Percentiles rank a stretch among this genome's conserved stretches.
Evolutionary conservation across 2,888 invertebrate species (phyloP).

Genomic region (Crepidodera aurea): DNA sequence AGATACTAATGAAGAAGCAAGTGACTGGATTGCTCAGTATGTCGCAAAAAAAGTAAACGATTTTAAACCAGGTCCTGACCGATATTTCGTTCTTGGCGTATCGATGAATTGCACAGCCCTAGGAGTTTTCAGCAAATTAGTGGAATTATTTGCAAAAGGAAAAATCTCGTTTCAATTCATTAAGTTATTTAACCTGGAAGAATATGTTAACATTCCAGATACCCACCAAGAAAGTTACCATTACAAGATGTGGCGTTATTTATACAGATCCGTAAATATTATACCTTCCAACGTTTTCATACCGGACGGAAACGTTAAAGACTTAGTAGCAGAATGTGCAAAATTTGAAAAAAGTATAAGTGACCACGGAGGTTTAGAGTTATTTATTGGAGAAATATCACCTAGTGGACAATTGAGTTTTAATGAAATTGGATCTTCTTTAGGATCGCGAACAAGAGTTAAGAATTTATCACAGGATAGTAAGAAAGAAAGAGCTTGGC

Average conservation of each 20-base stretch:
- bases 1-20: background rate
- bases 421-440: conserved; percentile 95
- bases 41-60: conserved; percentile 81
- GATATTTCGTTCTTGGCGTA: conserved; percentile 90
- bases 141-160: conserved; percentile 83
- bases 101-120: conserved; percentile 84
- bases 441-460: conserved; percentile 89
- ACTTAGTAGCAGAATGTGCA: conserved; percentile 82
- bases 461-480: conserved; percentile 96
- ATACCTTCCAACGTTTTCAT: conserved; percentile 87
- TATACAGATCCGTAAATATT: conserved; percentile 96
- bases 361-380: conserved; percentile 86
- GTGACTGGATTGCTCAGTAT: conserved; percentile 93
- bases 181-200: conserved; percentile 98
- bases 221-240: conserved; percentile 95
- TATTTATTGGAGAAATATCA: conserved; percentile 93
- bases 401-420: conserved; percentile 98
- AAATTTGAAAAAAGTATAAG: conserved; percentile 81
- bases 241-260: conserved; percentile 94
- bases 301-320: conserved; percentile 85
- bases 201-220: conserved; percentile 90
- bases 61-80: conserved; percentile 70
- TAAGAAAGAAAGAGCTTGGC: conserved; percentile 91
- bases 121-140: conserved; percentile 89
- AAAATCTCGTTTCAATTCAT: conserved; percentile 91